Evolutionary conservation across 1,140 invertebrate species (phyloP).

Genomic region (Leguminivora glycinivorella): DNA sequence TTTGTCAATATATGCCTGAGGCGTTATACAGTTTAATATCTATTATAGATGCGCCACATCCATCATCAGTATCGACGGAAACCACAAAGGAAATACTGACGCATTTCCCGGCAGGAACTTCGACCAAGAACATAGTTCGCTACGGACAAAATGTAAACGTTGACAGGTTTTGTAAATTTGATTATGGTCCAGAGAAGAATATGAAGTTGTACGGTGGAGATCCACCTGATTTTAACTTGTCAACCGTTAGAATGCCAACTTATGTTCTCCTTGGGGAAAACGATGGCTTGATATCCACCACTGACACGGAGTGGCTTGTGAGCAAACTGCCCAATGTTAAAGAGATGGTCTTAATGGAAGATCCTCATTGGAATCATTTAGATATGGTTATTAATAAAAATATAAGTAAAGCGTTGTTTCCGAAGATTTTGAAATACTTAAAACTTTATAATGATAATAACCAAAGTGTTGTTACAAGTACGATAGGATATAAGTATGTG

Average conservation of each 20-base stretch:
- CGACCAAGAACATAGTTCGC: conserved; percentile 83
- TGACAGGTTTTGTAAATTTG: conserved; percentile 73
- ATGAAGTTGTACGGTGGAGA: conserved; percentile 71
- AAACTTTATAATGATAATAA: not conserved
- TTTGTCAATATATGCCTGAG: conserved; percentile 33
- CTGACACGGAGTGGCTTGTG: conserved; percentile 57
- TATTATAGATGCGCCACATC: conserved; percentile 35
- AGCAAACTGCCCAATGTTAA: conserved; percentile 53
- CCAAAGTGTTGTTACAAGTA: not conserved
- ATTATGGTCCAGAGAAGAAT: conserved; percentile 77
- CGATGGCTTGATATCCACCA: conserved; percentile 55
- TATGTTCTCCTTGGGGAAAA: conserved; percentile 57
- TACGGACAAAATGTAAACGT: conserved; percentile 78
- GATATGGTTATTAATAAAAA: conserved; percentile 55
- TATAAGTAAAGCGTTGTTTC: conserved; percentile 48
- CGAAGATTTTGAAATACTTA: conserved; percentile 42
- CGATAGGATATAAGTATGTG: not conserved
- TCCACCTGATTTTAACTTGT: conserved; percentile 78
- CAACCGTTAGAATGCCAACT: conserved; percentile 72
- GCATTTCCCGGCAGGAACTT: conserved; percentile 87
- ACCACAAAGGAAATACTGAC: conserved; percentile 59
- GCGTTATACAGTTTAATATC: conserved; percentile 38
- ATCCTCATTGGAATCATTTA: conserved; percentile 64
- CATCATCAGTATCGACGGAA: conserved; percentile 47
- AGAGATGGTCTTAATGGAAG: conserved; percentile 45